A percentile compares a stretch with the other conserved stretches of the same genome.
Conservation (phyloP, 2,888 invertebrate genomes). For the Drosophila austrosaltans region DNA sequence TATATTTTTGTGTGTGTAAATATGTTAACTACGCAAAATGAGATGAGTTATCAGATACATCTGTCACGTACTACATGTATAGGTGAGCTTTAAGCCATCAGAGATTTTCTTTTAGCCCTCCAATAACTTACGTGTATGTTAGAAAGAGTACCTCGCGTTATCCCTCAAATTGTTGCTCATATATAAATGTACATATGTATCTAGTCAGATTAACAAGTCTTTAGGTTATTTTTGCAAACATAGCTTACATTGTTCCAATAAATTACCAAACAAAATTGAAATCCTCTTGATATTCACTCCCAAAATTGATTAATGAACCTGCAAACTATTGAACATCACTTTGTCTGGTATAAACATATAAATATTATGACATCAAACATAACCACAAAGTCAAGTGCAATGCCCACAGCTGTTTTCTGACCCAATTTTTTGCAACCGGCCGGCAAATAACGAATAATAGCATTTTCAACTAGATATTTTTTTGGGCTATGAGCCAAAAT, state of each 20-base stretch:
- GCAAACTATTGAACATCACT: neutral
- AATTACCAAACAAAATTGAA: too few species aligned
- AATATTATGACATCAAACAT: neutral
- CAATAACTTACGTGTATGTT: neutral
- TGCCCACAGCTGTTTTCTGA: conserved; percentile 40
- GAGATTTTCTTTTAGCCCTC: neutral
- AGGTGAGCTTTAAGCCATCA: neutral
- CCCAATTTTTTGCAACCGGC: conserved; percentile 30
- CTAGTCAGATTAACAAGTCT: neutral
- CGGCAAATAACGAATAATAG: conserved; percentile 15
- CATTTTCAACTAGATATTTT: neutral
- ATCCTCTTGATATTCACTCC: too few species aligned
- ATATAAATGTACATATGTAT: neutral
- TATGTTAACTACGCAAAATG: conserved; percentile 1
- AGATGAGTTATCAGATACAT: neutral
- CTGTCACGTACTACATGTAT: neutral
- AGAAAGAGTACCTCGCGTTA: neutral
- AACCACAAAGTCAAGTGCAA: conserved; percentile 17
- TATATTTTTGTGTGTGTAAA: neutral
- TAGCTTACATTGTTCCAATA: neutral
- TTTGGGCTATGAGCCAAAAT: neutral
- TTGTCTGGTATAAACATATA: neutral
- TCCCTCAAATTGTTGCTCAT: too few species aligned
- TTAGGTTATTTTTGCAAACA: neutral
- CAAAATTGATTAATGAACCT: too few species aligned